Evolutionary conservation across 1,140 invertebrate genomes (phyloP).

Genomic region (Leptinotarsa texana): DNA sequence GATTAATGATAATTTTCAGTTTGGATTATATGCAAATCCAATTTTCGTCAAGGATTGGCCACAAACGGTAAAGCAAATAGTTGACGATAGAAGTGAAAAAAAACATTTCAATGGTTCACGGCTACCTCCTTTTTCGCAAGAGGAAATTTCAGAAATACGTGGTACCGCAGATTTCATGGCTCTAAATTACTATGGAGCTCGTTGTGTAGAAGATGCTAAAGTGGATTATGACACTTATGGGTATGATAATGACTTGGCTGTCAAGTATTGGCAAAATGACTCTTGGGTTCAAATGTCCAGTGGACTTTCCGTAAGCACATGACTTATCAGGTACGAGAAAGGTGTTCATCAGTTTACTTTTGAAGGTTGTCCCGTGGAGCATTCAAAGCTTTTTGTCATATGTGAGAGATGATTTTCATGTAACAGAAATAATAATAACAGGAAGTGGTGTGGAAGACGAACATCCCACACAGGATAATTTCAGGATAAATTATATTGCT

Average conservation of each 20-base stretch:
- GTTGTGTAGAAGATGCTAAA: neutral
- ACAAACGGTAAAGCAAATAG: neutral
- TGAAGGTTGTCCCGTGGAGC: neutral
- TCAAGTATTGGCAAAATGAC: neutral
- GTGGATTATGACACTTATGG: neutral
- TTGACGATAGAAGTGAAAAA: neutral
- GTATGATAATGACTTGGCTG: conserved; percentile 1
- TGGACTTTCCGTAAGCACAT: neutral
- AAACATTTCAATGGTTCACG: neutral
- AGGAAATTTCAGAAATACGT: neutral
- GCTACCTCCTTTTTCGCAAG: neutral
- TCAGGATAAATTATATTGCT: conserved; percentile 4
- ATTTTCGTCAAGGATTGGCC: conserved; percentile 16
- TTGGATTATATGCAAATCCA: conserved; percentile 21
- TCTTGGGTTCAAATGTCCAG: neutral
- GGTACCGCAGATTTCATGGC: conserved; percentile 17
- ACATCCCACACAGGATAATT: neutral
- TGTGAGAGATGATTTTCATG: neutral
- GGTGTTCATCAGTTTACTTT: neutral
- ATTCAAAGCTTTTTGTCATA: neutral
- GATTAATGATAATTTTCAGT: neutral
- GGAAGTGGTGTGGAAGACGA: conserved; percentile 6
- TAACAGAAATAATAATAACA: conserved; percentile 17
- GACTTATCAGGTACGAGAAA: neutral
- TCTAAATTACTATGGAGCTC: conserved; percentile 6